Evolutionary conservation across 2,888 invertebrate species (phyloP), one percentile per base, ranked within the genome.

Genomic region (Aproaerema taeniolella): DNA sequence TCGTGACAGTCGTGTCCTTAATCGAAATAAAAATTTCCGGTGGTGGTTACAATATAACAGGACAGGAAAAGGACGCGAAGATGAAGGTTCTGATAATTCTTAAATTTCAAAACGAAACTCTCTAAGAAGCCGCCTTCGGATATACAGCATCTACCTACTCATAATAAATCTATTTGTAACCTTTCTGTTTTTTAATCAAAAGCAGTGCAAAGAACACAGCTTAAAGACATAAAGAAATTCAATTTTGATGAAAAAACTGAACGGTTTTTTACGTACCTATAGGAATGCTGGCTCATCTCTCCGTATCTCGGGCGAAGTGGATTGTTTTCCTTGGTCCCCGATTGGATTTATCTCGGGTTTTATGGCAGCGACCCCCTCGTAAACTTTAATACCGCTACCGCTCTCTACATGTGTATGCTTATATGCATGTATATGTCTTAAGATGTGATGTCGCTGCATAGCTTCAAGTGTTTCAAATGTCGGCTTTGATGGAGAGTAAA

Each of bases 341-440:
- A 82, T 81, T 75, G 77, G 82, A 79, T 78, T 78, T 81, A 82
- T 82, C 82, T 82, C 67, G 61, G 73, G 72, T 79, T 85, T 85
- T 83, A 85, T 68, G 70, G 63, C 74, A 74, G 72, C 74, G 79
- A 78, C 82, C 75, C 77, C 57, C 63, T 82, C 85, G 82, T 86
- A 83, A 86, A 85, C 47, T 82, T 81, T 82, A 74, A 77, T 76
- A 72, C 73, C 69, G 75, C 83, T 82, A 81, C 83, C 66, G 75
- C 68, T 53, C 62, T 55, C 53, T 59, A 61, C 50, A 48, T 17
- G 28, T 4, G 32, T n/a, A 34, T 25, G 10, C 24, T 24, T n/a
- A n/a, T n/a, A n/a, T 24, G 8, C 12, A 24, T 9, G 6, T 14
- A 1, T 11, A 16, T 35, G 28, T 26, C 15, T 28, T 35, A 35